Base-by-base conservation (phyloP, 2,888 invertebrate species). In the Agriopis leucophaearia region DNA sequence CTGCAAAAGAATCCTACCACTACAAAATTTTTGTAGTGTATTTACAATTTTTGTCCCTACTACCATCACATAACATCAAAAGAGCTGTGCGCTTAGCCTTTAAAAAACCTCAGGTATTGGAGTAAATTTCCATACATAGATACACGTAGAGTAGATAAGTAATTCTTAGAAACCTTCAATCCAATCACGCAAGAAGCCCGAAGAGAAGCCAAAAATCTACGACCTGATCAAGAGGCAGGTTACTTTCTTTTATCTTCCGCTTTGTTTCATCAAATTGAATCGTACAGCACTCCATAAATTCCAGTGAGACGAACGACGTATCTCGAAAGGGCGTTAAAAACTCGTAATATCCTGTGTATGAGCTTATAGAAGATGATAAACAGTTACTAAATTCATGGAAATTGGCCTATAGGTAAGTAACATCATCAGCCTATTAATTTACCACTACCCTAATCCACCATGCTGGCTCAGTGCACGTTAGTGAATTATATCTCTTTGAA, bases 311-410 rank as follows among this genome's bases (percentile, higher is more conserved):
- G 58, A 67, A 67, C 69, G 64, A 68, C 57, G 52, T 63, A 70
- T 75, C 63, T 71, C 57, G 55, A 36, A 62, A 51, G 74, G 55
- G 64, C 74, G 74, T 77, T 78, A 75, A 79, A 78, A 77, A 76
- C 71, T 73, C 72, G 71, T 77, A 72, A 71, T 72, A 71, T 67
- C 52, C 57, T 51, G 60, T 60, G 42, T 56, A 60, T 44, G 45
- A n/a, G 59, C 50, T 35, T 47, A 50, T 44, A 51, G 56, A 13
- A 1, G 51, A 7, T 27, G 44, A 8, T 13, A 38, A 13, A 18
- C 68, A 64, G 68, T 64, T 16, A 55, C 64, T 58, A 58, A 66
- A 48, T 44, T 62, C 27, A 18, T 10, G 15, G 27, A 18, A 47
- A 47, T 47, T 18, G 8, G 18, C 9, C 9, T 5, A 38, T 42